A percentile compares a stretch with the other conserved stretches of the same genome.
These are phyloP conservation scores for Ovis canadensis DNA, from an alignment of 2,113 vertebrate genomes.

Conservation along the genomic window DNA sequence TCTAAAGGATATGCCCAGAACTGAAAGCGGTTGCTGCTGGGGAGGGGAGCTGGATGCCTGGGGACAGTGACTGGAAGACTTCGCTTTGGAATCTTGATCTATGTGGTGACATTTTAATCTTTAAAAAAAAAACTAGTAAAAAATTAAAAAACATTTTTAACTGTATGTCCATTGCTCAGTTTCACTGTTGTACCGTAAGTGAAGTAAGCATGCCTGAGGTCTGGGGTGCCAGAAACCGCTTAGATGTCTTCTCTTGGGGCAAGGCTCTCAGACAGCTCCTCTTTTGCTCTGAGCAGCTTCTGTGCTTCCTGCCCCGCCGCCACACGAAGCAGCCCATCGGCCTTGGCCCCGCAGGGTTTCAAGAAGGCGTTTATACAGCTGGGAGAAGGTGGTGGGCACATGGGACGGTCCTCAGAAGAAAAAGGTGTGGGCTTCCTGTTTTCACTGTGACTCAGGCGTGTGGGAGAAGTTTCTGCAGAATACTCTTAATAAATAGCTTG, in stretches of 20 bases:
- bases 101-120: not conserved
- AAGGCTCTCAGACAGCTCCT: not conserved
- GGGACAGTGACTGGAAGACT: not conserved
- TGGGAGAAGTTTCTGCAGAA: not conserved
- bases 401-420: not conserved
- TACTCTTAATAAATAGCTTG: not conserved
- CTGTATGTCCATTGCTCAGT: not conserved
- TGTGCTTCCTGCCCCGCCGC: not conserved
- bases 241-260: not conserved
- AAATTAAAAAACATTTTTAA: not conserved
- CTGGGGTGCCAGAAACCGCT: accelerated
- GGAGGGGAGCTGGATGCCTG: not conserved
- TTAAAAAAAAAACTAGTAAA: not conserved
- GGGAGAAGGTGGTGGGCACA: not conserved
- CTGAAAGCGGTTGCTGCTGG: not conserved
- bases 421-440: slow-evolving; percentile 45
- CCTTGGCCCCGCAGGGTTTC: not conserved
- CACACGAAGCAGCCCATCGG: not conserved
- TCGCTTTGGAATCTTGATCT: not conserved
- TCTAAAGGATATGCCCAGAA: not conserved
- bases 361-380: slow-evolving; percentile 45
- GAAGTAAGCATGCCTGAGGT: not conserved
- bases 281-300: not conserved
- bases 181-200: not conserved
- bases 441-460: slow-evolving; percentile 22